Base-by-base conservation (phyloP, 2,888 invertebrate species). In the Callimorpha dominula region DNA sequence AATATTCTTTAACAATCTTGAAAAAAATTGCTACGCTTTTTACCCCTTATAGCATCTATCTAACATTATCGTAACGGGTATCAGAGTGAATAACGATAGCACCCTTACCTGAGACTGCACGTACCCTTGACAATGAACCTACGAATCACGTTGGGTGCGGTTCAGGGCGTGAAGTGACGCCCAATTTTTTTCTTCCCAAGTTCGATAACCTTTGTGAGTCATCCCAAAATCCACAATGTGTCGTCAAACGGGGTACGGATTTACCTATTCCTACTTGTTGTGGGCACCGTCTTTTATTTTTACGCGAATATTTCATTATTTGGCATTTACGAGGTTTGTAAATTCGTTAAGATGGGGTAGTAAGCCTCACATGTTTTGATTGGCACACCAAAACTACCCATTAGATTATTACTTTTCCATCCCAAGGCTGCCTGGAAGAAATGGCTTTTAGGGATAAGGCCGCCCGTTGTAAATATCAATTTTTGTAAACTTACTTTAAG, bases 191-290 rank as follows among this genome's bases (percentile, higher is more conserved):
- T 79, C 77, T 79, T 78, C 65, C 57, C 77, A 78, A 82, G 86
- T 87, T 87, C 87, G 83, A 83, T 83, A 87, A 86, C 87, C 87
- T 81, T 77, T 79, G 81, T 85, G 88, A 88, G 82, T 88, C 88
- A 87, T 86, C 79, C 87, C 78, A 80, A 87, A 82, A 85, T 86
- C 86, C 85, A 87, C 88, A 85, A 81, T 57, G 71, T 64, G 63
- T 67, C 54, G 54, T 60, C 54, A 65, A 57, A 52, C 42, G 66
- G 62, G 68, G 77, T 62, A 71, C 84, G 78, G 81, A 83, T 76
- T 85, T 76, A 81, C 76, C 82, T 79, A 81, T 82, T 82, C 75
- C 76, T 74, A 52, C 64, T 71, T 73, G 73, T 73, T 76, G 76
- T 75, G 67, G 68, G 68, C 72, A 68, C 74, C 43, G 54, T 43